Percentiles rank a stretch among this genome's conserved stretches.
Conservation (phyloP, 2,888 invertebrate species). For the Dexiosoma caninum region DNA sequence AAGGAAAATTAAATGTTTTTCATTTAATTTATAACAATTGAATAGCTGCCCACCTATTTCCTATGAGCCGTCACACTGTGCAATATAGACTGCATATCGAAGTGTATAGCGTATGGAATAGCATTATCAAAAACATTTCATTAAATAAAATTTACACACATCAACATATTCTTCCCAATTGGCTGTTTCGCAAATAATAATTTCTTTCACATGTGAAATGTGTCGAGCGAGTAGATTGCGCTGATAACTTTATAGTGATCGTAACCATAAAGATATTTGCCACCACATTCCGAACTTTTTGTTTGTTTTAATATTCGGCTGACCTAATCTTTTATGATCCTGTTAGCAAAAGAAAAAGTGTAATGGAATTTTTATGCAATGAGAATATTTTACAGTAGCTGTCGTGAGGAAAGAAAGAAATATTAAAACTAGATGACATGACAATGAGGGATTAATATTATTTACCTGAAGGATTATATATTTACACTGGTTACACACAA, state of each 20-base stretch:
- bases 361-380: background rate
- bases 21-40: too few species aligned
- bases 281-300: background rate
- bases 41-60: too few species aligned
- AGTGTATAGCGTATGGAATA: too few species aligned
- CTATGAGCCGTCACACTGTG: too few species aligned
- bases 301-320: conserved; percentile 10
- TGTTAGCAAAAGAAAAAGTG: conserved; percentile 37
- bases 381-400: conserved; percentile 14
- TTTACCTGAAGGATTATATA: conserved; percentile 67
- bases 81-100: too few species aligned
- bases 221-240: too few species aligned
- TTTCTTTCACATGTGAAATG: too few species aligned
- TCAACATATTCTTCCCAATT: too few species aligned
- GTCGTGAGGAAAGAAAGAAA: conserved; percentile 18
- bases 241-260: background rate
- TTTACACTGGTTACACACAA: conserved; percentile 37
- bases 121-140: too few species aligned
- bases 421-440: conserved; percentile 49
- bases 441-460: conserved; percentile 62
- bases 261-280: background rate
- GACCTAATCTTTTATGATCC: conserved; percentile 58
- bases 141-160: too few species aligned
- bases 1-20: too few species aligned
- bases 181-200: too few species aligned